Evolutionary conservation across 2,113 vertebrate genomes (phyloP), one percentile per base, ranked within the genome.

Genomic region (Hylia prasina): DNA sequence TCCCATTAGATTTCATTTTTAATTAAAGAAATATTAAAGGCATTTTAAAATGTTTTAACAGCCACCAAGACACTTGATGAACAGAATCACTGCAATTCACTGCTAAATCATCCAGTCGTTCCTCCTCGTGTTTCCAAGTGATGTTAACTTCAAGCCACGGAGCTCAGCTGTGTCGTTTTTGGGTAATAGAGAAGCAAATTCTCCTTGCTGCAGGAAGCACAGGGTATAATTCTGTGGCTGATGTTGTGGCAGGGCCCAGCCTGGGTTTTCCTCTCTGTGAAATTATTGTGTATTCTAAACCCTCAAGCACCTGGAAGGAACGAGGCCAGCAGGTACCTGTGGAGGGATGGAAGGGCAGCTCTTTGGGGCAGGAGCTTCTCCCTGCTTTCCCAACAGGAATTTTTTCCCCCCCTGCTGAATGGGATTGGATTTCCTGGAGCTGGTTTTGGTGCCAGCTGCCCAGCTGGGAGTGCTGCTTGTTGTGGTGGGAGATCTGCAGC

Each of bases 151-250:
- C 65, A 53, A 94, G 81, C 84, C 87, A 22, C 83, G 24, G 70
- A 82, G 89, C 89, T 95, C 89, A 40, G 73, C 90, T 76, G 73
- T 94, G 94, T 93, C 57, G 0, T 23, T 93, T 94, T 90, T 82
- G 83, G 96, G 92, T 86, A 93, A 92, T 0, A 31, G 94, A 96
- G 94, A 93, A 93, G 90, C 87, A 82, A 71, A 79, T 87, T 76
- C 77, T 68, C 84, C 89, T 76, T 94, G 84, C 61, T 95, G 45
- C 82, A 93, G 95, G 95, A 94, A 96, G 69, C 84, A 7, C 23
- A 85, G 94, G 93, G 89, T 96, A 13, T 95, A 97, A 96, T 96
- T 96, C 94, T 96, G 94, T 82, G 94, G 96, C 91, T 82, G 88
- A 15, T 19, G 1, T 73, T 75, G 91, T 69, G 96, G 93, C 84